phyloP scores from a whole-genome alignment of 35 echinoderm and acorn worm species.

The Heliocidaris tuberculata region DNA sequence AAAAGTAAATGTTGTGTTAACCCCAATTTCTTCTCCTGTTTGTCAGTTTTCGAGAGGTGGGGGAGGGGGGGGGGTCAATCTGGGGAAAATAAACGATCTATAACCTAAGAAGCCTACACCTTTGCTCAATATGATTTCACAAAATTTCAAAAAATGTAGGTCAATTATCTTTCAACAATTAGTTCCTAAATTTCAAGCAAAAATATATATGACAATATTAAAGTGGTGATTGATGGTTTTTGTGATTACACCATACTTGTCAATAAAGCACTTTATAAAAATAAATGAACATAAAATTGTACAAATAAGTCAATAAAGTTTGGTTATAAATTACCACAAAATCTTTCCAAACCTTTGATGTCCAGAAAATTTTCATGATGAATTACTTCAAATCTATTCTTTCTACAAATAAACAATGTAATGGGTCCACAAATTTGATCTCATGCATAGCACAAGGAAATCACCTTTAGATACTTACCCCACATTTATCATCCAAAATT shows the following conservation, averaged over 20 bases:
- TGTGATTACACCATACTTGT: neutral
- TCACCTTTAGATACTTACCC: neutral
- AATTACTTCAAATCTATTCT: neutral
- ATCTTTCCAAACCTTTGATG: neutral
- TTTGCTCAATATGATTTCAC: no score
- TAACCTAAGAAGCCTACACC: no score
- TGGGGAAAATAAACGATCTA: neutral
- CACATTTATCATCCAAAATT: neutral
- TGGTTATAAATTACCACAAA: neutral
- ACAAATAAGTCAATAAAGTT: neutral
- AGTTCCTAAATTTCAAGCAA: no score
- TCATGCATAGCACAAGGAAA: neutral
- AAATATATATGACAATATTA: no score
- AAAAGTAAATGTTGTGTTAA: constrained; percentile 13
- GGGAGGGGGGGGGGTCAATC: neutral
- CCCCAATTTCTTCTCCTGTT: neutral
- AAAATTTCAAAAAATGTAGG: no score
- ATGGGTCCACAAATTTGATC: neutral
- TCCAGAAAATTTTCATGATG: neutral
- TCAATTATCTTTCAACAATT: no score
- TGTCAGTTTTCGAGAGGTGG: neutral
- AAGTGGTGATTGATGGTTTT: neutral
- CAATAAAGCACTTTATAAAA: neutral
- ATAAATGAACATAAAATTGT: neutral
- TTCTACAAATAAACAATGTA: neutral